Evolutionary conservation across 2,113 vertebrate genomes (phyloP), one percentile per base, ranked within the genome.

Genomic region (Hippocampus mohnikei): DNA sequence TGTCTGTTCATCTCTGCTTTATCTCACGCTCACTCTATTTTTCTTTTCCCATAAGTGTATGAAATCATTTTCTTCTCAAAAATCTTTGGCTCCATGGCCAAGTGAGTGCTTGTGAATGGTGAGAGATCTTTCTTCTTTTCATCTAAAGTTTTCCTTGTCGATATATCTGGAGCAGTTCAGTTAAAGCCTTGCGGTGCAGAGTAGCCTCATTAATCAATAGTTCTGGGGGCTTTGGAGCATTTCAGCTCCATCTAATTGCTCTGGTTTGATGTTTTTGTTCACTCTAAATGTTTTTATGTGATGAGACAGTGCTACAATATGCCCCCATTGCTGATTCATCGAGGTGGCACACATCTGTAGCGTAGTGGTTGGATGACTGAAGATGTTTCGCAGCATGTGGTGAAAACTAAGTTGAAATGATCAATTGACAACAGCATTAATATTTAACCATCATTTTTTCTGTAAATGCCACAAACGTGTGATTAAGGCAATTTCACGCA

Each of bases 201-300:
- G 81, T 82, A 81, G 75, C 77, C 75, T 82, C 79, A 84, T 89
- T 88, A 89, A 89, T 89, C 87, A 88, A 76, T 52, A 60, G 74
- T 67, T 74, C 78, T 74, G 77, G 82, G 81, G 82, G 33, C 25
- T 80, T 79, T 77, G 74, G 82, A 81, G 71, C 70, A 77, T 79
- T 82, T 82, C 74, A 77, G 72, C 69, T 85, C 72, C 58, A 63
- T 80, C 82, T 88, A 90, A 89, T 88, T 88, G 87, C 84, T 85
- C 83, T 80, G 77, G 79, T 27, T 79, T 27, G 78, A 84, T 87
- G 83, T 78, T 64, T 78, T 58, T 76, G 15, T 67, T 80, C 74
- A 70, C 75, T 78, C 73, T 6, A 13, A 58, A 79, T 76, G 63
- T 83, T 80, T 73, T 82, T 82, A 82, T 73, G 82, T 85, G 67